These are phyloP conservation scores for Heliconius himera DNA, from an alignment of 1,140 invertebrate genomes.

Conservation along the genomic window DNA sequence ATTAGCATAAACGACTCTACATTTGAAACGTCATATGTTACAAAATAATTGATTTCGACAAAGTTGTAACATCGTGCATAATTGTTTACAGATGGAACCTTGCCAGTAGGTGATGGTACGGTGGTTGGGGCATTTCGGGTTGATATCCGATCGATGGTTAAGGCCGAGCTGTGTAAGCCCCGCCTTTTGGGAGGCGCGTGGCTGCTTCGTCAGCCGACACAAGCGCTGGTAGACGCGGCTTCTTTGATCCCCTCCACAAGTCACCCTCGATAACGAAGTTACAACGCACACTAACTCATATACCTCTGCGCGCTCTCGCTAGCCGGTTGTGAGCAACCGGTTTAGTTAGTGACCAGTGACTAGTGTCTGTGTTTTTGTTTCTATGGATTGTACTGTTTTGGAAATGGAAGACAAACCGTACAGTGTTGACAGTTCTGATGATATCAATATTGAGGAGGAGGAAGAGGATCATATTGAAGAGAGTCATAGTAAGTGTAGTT, in stretches of 20 bases:
- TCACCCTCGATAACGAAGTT: conserved; percentile 56
- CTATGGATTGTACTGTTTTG: conserved; percentile 67
- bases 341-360: conserved; percentile 64
- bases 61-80: conserved; percentile 45
- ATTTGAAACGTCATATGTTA: conserved; percentile 51
- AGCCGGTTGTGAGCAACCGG: conserved; percentile 78
- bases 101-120: conserved; percentile 41
- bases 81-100: conserved; percentile 45
- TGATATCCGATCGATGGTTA: conserved; percentile 70
- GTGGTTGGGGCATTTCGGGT: conserved; percentile 62
- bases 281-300: conserved; percentile 71
- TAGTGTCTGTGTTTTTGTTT: conserved; percentile 62
- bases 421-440: conserved; percentile 77
- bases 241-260: conserved; percentile 68
- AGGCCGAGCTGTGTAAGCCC: conserved; percentile 71
- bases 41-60: conserved; percentile 43
- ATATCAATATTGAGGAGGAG: conserved; percentile 75
- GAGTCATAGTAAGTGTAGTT: conserved; percentile 65
- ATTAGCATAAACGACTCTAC: conserved; percentile 61
- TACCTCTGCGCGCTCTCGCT: conserved; percentile 69
- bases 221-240: conserved; percentile 65
- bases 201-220: conserved; percentile 79
- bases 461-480: conserved; percentile 71
- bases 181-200: conserved; percentile 81
- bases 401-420: conserved; percentile 77